Percentiles rank a stretch among this genome's conserved stretches.
Evolutionary conservation across 2,113 vertebrate species (phyloP).

Genomic region (Sterna hirundo): DNA sequence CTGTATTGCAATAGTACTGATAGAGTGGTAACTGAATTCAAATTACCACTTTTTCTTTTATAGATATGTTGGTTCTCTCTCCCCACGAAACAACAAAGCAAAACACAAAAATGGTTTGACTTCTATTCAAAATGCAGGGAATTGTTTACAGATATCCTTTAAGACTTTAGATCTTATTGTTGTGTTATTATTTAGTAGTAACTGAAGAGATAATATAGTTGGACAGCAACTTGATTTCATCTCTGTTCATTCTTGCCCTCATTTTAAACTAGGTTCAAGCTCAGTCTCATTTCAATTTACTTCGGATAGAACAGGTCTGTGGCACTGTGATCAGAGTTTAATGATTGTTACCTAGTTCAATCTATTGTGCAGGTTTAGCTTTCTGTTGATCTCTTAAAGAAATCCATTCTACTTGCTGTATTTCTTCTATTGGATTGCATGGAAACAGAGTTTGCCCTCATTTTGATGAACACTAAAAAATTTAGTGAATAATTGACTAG

Average conservation of each 20-base stretch:
- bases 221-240: not conserved
- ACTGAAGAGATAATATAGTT: not conserved
- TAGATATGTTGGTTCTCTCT: not conserved
- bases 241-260: not conserved
- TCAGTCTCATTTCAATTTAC: not conserved
- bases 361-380: not conserved
- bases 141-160: not conserved
- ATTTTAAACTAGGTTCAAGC: not conserved
- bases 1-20: not conserved
- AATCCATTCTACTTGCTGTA: not conserved
- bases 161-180: not conserved
- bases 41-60: not conserved
- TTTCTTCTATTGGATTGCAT: constrained; percentile 4
- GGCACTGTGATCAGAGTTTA: not conserved
- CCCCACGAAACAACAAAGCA: not conserved
- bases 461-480: constrained; percentile 36
- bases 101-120: not conserved
- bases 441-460: not conserved
- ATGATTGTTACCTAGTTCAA: not conserved
- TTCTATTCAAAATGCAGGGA: not conserved
- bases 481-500: constrained; percentile 20
- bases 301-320: not conserved
- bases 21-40: not conserved
- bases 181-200: not conserved
- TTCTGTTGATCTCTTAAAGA: constrained; percentile 8